A percentile compares a stretch with the other conserved stretches of the same genome.
Evolutionary conservation across 1,140 invertebrate genomes (phyloP).

Genomic region (Conus betulinus): DNA sequence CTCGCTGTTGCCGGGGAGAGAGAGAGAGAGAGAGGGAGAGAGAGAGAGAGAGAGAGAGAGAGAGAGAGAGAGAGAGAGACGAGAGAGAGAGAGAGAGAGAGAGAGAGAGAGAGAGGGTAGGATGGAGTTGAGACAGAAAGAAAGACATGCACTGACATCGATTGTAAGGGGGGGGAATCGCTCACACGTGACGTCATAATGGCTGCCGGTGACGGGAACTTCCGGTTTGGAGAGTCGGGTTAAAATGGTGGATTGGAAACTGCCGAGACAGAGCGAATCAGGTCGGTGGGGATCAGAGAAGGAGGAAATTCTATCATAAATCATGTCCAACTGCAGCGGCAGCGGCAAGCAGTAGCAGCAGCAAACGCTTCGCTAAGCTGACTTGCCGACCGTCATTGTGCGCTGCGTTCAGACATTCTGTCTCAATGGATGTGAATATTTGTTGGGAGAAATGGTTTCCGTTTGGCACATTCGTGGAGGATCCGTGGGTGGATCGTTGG

Average conservation of each 20-base stretch:
- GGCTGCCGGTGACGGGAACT: constrained; percentile 32
- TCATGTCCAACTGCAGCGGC: constrained; percentile 21
- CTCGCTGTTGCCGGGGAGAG: not conserved
- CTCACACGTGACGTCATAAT: constrained; percentile 37
- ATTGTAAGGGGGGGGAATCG: not conserved
- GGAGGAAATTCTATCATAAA: constrained; percentile 40
- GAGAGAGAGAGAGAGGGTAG: not conserved
- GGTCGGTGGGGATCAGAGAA: constrained; percentile 24
- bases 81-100: not conserved
- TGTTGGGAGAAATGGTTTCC: not conserved
- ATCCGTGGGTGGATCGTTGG: not conserved
- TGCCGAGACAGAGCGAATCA: constrained; percentile 18
- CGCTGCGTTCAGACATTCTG: not conserved
- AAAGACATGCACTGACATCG: not conserved
- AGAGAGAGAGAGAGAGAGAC: not conserved
- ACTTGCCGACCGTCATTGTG: not conserved
- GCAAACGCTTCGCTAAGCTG: not conserved
- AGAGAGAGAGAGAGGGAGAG: not conserved
- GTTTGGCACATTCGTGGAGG: too few species aligned
- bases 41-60: not conserved
- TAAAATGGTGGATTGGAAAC: constrained; percentile 35
- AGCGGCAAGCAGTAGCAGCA: not conserved
- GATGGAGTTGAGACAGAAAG: not conserved
- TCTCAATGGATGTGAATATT: not conserved
- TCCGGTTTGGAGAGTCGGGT: constrained; percentile 31